A percentile compares a stretch with the other conserved stretches of the same genome.
These are phyloP conservation scores for Pseudomyrmex cubaensis DNA, from an alignment of 1,140 invertebrate genomes.

Conservation along the genomic window DNA sequence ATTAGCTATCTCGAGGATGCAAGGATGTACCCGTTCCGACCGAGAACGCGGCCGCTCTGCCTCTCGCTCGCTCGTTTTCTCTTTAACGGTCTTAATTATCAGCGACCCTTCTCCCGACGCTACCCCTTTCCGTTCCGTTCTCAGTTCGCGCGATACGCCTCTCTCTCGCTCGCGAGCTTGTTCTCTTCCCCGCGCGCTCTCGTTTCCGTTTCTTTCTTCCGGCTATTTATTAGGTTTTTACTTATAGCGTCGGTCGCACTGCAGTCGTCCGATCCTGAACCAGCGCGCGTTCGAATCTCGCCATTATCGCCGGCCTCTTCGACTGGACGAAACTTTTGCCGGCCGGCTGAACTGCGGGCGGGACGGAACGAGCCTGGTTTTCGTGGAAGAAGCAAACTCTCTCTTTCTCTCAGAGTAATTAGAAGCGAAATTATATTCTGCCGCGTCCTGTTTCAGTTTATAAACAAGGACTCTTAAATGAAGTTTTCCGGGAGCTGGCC, in stretches of 20 bases:
- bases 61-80: slow-evolving; percentile 75
- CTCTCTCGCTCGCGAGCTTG: background rate
- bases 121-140: background rate
- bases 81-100: slow-evolving; percentile 79
- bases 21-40: slow-evolving; percentile 71
- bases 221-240: slow-evolving; percentile 80
- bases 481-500: slow-evolving; percentile 74
- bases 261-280: slow-evolving; percentile 70
- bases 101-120: slow-evolving; percentile 60
- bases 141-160: background rate
- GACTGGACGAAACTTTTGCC: slow-evolving; percentile 61
- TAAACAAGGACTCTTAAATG: slow-evolving; percentile 84
- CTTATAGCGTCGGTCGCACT: slow-evolving; percentile 70
- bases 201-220: slow-evolving; percentile 66
- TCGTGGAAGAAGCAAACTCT: slow-evolving; percentile 80
- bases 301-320: slow-evolving; percentile 24
- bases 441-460: slow-evolving; percentile 83
- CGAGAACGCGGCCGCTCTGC: slow-evolving; percentile 30
- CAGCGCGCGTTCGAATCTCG: slow-evolving; percentile 54
- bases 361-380: slow-evolving; percentile 60
- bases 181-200: slow-evolving; percentile 10
- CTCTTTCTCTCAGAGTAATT: slow-evolving; percentile 79
- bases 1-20: slow-evolving; percentile 83
- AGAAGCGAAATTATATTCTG: slow-evolving; percentile 82
- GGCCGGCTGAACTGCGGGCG: slow-evolving; percentile 35